Base-by-base conservation (phyloP, 2,888 invertebrate genomes). In the Pammene aurita region DNA sequence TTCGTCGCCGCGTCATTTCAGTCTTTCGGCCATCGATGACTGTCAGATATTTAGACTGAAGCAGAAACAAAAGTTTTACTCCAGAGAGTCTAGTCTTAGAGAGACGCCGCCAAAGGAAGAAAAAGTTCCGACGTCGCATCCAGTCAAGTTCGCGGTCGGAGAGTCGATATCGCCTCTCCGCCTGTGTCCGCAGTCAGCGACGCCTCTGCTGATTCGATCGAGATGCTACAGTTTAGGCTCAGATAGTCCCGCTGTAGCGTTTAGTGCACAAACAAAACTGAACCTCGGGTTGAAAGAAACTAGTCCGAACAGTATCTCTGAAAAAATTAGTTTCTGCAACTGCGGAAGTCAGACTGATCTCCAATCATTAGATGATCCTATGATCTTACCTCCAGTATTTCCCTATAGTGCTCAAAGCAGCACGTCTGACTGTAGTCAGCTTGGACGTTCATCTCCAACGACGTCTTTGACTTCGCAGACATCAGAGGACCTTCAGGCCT, bases 331-430 rank as follows among this genome's bases (percentile, higher is more conserved):
- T 66, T 95, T 95, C 76, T 94, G 95, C 78, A 95, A 95, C 74
- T 96, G 95, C 79, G 95, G 95, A 74, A 96, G 96, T 82, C 96
- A 96, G 83, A 95, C 95, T 11, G 96, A 96, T 75, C 86, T 95
- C 57, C 94, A 94, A 73, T 95, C 95, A 0, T 84, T 95, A 67
- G 95, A 95, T 55, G 93, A 93, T 75, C 86, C 86, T n/a, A 87
- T 89, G 84, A 87, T 89, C 74, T 90, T 91, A 78, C 89, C 93
- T 38, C 87, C 79, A 67, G 90, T 93, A 78, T 89, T 93, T 74
- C 91, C 88, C 18, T 93, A 84, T 73, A 89, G 86, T 71, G 83
- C 87, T 42, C 93, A 90, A 72, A 92, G 93, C 72, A 91, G 90
- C 58, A 90, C 92, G 75, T 93, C 93, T 57, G 94, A 94, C 76